These are phyloP conservation scores for Ectemnius cavifrons DNA, from an alignment of 2,888 invertebrate species.

Conservation along the genomic window DNA sequence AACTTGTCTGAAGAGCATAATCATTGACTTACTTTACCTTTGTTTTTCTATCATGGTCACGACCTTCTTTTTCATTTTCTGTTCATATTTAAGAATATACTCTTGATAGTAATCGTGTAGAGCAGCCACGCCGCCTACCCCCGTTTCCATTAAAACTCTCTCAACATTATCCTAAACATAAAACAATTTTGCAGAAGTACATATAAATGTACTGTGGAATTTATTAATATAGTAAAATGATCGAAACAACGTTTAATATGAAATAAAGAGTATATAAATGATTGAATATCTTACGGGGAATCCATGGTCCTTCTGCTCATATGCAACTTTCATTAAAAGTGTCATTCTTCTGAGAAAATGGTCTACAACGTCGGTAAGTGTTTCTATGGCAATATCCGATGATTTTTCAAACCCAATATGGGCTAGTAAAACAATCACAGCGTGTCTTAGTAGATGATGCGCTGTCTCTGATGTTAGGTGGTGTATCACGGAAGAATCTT, in stretches of 20 bases:
- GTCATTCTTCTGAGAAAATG: conserved; percentile 79
- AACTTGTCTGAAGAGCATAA: conserved; percentile 63
- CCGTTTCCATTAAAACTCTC: conserved; percentile 81
- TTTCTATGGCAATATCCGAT: conserved; percentile 78
- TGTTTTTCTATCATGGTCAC: conserved; percentile 71
- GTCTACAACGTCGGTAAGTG: conserved; percentile 79
- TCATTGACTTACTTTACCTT: conserved; percentile 51
- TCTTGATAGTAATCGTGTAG: conserved; percentile 82
- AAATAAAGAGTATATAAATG: too few species aligned
- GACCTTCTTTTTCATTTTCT: conserved; percentile 67
- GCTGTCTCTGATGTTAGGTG: conserved; percentile 68
- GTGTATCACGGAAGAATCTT: conserved; percentile 56
- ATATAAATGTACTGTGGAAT: too few species aligned
- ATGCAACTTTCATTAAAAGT: conserved; percentile 79
- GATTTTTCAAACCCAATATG: conserved; percentile 81
- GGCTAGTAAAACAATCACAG: conserved; percentile 79
- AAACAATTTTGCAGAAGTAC: too few species aligned
- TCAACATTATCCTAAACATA: conserved; percentile 81
- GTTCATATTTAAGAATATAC: conserved; percentile 70
- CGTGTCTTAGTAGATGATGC: conserved; percentile 76
- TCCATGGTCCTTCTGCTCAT: conserved; percentile 79
- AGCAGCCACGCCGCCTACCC: conserved; percentile 80
- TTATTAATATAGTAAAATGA: too few species aligned
- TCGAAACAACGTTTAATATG: neutral
- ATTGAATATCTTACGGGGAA: conserved; percentile 78